These are phyloP conservation scores for Neopipo cinnamomea DNA, from an alignment of 2,113 vertebrate species.

Conservation along the genomic window DNA sequence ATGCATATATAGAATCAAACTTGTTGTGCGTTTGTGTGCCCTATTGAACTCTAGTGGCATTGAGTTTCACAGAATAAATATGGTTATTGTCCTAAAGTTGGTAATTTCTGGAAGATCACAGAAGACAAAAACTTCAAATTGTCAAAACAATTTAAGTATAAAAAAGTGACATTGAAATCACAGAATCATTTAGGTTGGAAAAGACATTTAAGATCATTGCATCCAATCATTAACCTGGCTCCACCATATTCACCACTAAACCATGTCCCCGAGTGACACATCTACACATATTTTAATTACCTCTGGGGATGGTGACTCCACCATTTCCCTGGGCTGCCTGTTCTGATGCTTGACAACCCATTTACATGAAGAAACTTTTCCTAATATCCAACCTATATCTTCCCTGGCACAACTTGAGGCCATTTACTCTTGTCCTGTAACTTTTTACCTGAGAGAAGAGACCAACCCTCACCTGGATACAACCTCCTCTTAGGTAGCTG, in stretches of 20 bases:
- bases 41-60: not conserved
- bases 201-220: not conserved
- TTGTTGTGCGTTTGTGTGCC: not conserved
- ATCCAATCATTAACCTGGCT: not conserved
- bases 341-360: not conserved
- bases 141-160: not conserved
- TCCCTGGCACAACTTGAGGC: fast-evolving
- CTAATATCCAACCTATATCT: not conserved
- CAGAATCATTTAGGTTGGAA: not conserved
- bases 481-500: not conserved
- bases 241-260: not conserved
- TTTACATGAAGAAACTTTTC: not conserved
- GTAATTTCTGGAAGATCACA: not conserved
- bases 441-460: not conserved
- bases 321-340: not conserved
- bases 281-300: not conserved
- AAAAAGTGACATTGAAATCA: not conserved
- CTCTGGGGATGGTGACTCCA: not conserved
- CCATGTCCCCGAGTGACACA: fast-evolving
- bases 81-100: fast-evolving
- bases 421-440: not conserved
- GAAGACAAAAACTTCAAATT: not conserved
- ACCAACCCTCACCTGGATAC: fast-evolving
- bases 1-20: not conserved
- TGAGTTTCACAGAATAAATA: not conserved